Conservation (phyloP, 2,888 invertebrate genomes). For the Trissolcus japonicus region DNA sequence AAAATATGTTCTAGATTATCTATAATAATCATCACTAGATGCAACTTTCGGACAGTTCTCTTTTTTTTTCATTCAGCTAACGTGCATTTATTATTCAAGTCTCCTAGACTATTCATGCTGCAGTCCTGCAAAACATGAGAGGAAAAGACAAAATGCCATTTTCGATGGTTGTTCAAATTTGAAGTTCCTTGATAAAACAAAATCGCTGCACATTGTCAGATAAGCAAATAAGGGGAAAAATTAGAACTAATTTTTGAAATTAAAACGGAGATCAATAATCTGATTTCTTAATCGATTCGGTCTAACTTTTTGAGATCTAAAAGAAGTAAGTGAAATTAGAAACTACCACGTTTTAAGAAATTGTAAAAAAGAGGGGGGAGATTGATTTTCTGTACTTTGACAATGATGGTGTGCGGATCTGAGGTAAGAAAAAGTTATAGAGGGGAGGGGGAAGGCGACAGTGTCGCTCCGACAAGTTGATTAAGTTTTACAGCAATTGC, state of each 20-base stretch:
- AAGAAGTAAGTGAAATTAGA: no score
- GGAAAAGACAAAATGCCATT: not conserved
- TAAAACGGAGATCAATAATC: no score
- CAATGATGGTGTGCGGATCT: slow-evolving; percentile 1
- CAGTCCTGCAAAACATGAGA: slow-evolving; percentile 31
- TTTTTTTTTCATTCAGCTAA: slow-evolving; percentile 31
- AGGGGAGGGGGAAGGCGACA: slow-evolving; percentile 27
- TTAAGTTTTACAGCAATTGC: slow-evolving; percentile 58
- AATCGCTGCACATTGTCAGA: no score
- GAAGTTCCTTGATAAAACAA: no score
- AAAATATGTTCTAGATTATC: slow-evolving; percentile 17
- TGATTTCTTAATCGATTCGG: no score
- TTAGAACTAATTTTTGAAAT: no score
- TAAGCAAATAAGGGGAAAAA: no score
- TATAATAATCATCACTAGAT: slow-evolving; percentile 9
- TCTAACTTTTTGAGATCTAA: no score
- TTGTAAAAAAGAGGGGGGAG: not conserved
- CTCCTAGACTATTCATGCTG: slow-evolving; percentile 40
- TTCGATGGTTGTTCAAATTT: no score
- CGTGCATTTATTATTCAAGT: slow-evolving; percentile 19
- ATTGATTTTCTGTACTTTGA: not conserved
- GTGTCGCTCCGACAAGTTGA: slow-evolving; percentile 49
- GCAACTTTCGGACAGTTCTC: slow-evolving; percentile 1
- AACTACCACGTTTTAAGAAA: no score
- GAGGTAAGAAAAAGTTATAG: slow-evolving; percentile 1